Conservation (phyloP, 2,888 invertebrate species). For the Microctonus aethiopoides region DNA sequence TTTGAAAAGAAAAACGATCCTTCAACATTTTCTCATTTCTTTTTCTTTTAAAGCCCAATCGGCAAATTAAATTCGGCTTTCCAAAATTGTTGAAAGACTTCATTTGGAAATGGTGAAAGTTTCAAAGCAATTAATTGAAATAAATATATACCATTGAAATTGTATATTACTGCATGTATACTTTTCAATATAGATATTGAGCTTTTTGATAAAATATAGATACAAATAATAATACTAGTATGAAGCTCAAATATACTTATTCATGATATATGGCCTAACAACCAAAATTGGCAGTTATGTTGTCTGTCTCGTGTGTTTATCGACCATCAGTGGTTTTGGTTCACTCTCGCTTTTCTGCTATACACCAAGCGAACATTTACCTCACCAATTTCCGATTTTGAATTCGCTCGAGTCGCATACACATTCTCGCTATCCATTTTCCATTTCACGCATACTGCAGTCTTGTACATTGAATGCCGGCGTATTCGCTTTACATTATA, state of each 20-base stretch:
- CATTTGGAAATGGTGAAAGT: not conserved
- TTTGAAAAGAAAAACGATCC: not conserved
- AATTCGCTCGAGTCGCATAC: slow-evolving; percentile 29
- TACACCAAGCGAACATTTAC: not conserved
- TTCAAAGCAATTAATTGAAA: too few relatives aligned
- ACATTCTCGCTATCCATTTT: not conserved
- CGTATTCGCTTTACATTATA: slow-evolving; percentile 13
- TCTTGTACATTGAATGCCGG: not conserved
- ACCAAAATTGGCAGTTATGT: slow-evolving; percentile 57
- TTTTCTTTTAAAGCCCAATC: not conserved
- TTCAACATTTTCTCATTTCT: not conserved
- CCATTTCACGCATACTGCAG: not conserved
- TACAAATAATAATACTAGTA: slow-evolving; percentile 22
- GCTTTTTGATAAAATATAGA: not conserved
- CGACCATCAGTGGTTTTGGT: slow-evolving; percentile 31
- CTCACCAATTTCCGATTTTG: slow-evolving; percentile 36
- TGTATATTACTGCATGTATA: not conserved
- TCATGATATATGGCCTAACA: slow-evolving; percentile 46
- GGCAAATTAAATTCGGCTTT: not conserved
- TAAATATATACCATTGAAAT: too few relatives aligned
- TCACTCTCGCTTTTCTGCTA: not conserved
- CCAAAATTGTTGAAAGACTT: not conserved
- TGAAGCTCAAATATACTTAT: slow-evolving; percentile 50
- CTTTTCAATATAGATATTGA: not conserved
- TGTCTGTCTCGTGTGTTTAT: slow-evolving; percentile 42